A percentile compares a stretch with the other conserved stretches of the same genome.
Evolutionary conservation across 2,888 invertebrate genomes (phyloP).

Genomic region (Apantesis nais): DNA sequence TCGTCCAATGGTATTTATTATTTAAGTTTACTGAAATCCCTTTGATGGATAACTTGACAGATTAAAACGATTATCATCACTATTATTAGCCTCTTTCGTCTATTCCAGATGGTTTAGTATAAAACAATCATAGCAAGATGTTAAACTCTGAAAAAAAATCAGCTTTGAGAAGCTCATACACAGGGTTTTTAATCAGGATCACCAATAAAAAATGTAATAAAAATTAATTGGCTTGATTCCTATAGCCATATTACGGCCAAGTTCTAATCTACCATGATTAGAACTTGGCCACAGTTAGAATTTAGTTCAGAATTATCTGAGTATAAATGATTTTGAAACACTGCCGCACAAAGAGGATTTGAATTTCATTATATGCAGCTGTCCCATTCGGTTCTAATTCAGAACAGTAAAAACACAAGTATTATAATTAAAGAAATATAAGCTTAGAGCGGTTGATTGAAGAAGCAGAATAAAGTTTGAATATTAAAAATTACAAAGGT

Average conservation of each 20-base stretch:
- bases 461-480: no score
- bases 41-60: no score
- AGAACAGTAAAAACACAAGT: neutral
- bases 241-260: neutral
- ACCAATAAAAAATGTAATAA: neutral
- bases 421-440: no score
- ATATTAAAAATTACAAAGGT: no score
- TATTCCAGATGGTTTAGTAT: no score
- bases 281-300: slow-evolving; percentile 19
- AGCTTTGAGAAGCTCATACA: neutral
- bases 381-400: neutral
- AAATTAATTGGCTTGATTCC: neutral
- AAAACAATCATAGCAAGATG: neutral
- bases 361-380: slow-evolving; percentile 10
- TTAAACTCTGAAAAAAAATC: neutral
- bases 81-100: no score
- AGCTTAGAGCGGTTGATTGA: no score
- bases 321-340: slow-evolving; percentile 27
- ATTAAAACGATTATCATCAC: no score
- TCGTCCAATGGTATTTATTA: no score
- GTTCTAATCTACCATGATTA: neutral
- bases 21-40: no score
- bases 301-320: slow-evolving; percentile 10
- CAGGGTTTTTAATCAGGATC: neutral
- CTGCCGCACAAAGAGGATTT: slow-evolving; percentile 14